Percentiles rank a stretch among this genome's conserved stretches.
Conservation (phyloP, 2,113 vertebrate species). For the Esox niger region DNA sequence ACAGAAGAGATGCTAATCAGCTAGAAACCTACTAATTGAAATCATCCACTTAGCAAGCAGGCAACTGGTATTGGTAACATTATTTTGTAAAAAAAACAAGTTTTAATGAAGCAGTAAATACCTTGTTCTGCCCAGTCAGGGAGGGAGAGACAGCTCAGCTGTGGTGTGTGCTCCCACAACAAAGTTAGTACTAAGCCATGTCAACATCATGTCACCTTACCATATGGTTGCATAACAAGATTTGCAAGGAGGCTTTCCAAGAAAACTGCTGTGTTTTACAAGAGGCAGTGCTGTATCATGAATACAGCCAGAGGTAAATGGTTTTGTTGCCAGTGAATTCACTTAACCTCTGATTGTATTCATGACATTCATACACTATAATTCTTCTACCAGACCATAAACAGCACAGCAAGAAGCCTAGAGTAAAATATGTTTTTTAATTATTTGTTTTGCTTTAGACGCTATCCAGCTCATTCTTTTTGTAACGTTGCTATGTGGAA, state of each 20-base stretch:
- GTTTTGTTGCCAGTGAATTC: constrained; percentile 33
- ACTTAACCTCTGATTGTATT: constrained; percentile 43
- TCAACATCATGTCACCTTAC: constrained; percentile 5
- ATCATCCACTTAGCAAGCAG: constrained; percentile 19
- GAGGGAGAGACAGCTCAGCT: too few species aligned
- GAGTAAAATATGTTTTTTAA: too few species aligned
- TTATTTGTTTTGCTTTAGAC: too few species aligned
- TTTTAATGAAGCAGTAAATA: constrained; percentile 1
- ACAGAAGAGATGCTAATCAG: too few species aligned
- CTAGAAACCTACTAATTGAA: too few species aligned
- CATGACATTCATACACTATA: constrained; percentile 36
- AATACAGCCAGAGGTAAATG: too few species aligned
- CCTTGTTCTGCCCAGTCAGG: too few species aligned
- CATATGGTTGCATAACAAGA: constrained; percentile 12
- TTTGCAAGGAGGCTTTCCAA: constrained; percentile 25
- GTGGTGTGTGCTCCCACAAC: too few species aligned
- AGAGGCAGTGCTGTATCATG: constrained; percentile 42
- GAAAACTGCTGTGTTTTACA: constrained; percentile 42
- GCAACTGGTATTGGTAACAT: constrained; percentile 1
- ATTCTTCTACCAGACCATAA: neutral
- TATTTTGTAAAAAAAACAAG: neutral
- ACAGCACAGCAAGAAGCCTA: too few species aligned
- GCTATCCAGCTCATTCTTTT: too few species aligned
- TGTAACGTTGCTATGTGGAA: too few species aligned
- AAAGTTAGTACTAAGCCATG: too few species aligned